Evolutionary conservation across 2,113 vertebrate genomes (phyloP).

Genomic region (Gopherus flavomarginatus): DNA sequence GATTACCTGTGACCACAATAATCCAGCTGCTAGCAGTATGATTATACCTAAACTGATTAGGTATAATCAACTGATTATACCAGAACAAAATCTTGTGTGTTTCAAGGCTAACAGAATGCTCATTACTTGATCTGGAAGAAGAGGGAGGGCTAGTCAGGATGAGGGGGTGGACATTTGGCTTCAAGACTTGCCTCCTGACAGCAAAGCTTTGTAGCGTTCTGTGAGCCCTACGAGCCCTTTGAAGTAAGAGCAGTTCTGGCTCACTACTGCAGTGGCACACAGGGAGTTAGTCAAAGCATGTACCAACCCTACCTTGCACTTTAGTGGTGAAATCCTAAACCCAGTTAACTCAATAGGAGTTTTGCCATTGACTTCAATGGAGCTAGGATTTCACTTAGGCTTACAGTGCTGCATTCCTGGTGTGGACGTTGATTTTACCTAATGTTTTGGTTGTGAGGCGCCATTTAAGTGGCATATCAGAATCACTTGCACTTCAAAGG

Average conservation of each 20-base stretch:
- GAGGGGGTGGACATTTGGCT: not conserved
- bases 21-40: not conserved
- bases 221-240: not conserved
- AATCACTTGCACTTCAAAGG: constrained; percentile 27
- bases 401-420: not conserved
- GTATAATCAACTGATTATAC: not conserved
- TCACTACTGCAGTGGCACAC: not conserved
- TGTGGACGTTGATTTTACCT: not conserved
- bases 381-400: not conserved
- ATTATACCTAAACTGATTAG: no score
- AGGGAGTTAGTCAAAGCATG: not conserved
- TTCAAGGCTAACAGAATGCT: not conserved
- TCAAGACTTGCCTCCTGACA: not conserved
- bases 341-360: not conserved
- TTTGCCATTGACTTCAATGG: not conserved
- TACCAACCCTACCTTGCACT: not conserved
- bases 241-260: not conserved
- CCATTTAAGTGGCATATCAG: not conserved
- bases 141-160: not conserved
- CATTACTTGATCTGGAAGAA: not conserved
- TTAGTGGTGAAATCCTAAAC: not conserved
- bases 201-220: not conserved
- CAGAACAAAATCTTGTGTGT: not conserved
- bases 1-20: not conserved
- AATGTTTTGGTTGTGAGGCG: not conserved